Percentiles rank a stretch among this genome's conserved stretches.
Evolutionary conservation across 2,888 invertebrate species (phyloP).

Genomic region (Melolontha melolontha): DNA sequence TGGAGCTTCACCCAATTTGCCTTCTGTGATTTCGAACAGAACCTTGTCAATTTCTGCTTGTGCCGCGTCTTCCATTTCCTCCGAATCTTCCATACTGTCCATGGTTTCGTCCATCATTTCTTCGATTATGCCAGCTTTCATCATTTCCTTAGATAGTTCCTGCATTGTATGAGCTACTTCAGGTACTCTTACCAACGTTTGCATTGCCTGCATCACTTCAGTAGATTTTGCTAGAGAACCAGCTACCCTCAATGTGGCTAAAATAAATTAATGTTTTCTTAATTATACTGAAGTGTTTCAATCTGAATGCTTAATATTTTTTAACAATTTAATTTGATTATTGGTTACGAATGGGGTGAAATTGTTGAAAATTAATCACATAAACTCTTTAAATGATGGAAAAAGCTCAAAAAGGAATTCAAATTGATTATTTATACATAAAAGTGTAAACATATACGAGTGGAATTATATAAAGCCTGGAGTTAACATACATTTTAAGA

Average conservation of each 20-base stretch:
- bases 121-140: conserved; percentile 98
- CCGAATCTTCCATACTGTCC: conserved; percentile 91
- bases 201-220: conserved; percentile 99
- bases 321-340: not conserved
- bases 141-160: conserved; percentile 99
- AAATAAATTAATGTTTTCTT: conserved; percentile 30
- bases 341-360: too few relatives aligned
- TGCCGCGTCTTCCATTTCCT: conserved; percentile 96
- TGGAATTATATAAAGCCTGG: too few relatives aligned
- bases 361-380: too few relatives aligned
- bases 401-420: too few relatives aligned
- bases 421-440: too few relatives aligned
- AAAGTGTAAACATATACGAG: too few relatives aligned
- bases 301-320: not conserved
- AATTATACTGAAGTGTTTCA: not conserved
- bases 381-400: too few relatives aligned
- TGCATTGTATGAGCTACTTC: conserved; percentile 97
- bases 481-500: too few relatives aligned
- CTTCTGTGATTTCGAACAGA: conserved; percentile 90
- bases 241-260: conserved; percentile 93
- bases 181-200: conserved; percentile 87
- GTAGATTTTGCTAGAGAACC: conserved; percentile 95
- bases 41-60: conserved; percentile 80
- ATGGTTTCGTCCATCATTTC: conserved; percentile 99
- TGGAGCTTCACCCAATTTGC: conserved; percentile 93